These are phyloP conservation scores for Pelodytes ibericus DNA, from an alignment of 2,797 vertebrate species.

Conservation along the genomic window DNA sequence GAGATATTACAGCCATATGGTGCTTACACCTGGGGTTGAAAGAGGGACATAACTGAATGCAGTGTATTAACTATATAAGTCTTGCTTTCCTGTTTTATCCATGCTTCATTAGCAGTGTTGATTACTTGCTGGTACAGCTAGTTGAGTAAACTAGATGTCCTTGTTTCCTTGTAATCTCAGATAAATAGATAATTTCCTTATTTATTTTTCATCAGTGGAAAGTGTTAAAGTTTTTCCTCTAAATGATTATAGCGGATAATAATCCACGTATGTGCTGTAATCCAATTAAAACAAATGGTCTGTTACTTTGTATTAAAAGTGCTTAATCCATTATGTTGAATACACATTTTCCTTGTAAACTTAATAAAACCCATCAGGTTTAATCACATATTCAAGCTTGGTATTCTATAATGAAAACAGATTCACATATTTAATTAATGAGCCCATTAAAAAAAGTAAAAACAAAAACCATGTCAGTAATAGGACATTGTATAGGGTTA, in stretches of 20 bases:
- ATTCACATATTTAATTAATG: slow-evolving; percentile 23
- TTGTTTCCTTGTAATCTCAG: background rate
- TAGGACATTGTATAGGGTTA: background rate
- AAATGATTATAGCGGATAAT: background rate
- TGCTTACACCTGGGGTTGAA: slow-evolving; percentile 38
- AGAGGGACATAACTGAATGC: slow-evolving; percentile 34
- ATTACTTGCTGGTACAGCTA: background rate
- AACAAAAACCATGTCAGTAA: background rate
- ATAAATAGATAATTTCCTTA: background rate
- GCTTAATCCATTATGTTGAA: slow-evolving; percentile 33
- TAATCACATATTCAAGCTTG: slow-evolving; percentile 37
- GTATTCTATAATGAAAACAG: slow-evolving; percentile 20
- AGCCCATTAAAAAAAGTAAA: slow-evolving; percentile 10
- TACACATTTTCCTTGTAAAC: slow-evolving; percentile 35
- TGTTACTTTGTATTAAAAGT: slow-evolving; percentile 26
- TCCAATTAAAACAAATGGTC: slow-evolving; percentile 25
- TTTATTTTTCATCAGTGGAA: background rate
- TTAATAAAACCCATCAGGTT: slow-evolving; percentile 38
- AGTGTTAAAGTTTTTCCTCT: background rate
- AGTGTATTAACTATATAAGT: slow-evolving; percentile 17
- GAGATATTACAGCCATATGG: slow-evolving; percentile 42
- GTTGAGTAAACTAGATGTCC: background rate
- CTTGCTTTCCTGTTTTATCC: background rate
- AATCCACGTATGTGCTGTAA: background rate
- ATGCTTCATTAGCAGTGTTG: slow-evolving; percentile 57